Percentiles rank a stretch among this genome's conserved stretches.
These are phyloP conservation scores for Epinephelus coioides DNA, from an alignment of 2,797 vertebrate species.

Conservation along the genomic window DNA sequence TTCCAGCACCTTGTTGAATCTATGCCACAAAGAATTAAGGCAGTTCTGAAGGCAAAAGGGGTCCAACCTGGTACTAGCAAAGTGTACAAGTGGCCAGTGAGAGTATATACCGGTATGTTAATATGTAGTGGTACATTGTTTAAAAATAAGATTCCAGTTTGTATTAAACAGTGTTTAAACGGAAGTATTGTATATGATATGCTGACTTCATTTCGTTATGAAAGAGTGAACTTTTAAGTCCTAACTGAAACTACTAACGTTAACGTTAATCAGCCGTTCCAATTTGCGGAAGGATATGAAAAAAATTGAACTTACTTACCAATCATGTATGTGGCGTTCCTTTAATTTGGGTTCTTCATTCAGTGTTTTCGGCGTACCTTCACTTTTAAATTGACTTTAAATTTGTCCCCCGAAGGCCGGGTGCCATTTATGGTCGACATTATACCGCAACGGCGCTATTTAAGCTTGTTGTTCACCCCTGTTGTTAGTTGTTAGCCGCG, in stretches of 20 bases:
- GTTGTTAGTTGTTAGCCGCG: neutral
- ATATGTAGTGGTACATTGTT: neutral
- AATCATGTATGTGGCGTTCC: too few relatives aligned
- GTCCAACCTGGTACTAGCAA: too few relatives aligned
- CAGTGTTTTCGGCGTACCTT: neutral
- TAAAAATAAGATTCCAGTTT: neutral
- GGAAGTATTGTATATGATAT: neutral
- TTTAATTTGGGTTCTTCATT: neutral
- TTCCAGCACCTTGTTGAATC: too few relatives aligned
- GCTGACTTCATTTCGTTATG: neutral
- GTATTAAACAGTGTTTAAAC: neutral
- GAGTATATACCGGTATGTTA: neutral
- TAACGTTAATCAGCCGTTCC: too few relatives aligned
- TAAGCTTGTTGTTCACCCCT: too few relatives aligned
- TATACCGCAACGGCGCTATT: too few relatives aligned
- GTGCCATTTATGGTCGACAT: neutral
- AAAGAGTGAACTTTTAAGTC: neutral
- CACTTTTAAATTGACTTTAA: neutral
- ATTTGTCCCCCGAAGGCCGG: too few relatives aligned
- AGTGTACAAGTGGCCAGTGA: too few relatives aligned
- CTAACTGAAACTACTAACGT: too few relatives aligned
- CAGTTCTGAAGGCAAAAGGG: too few relatives aligned
- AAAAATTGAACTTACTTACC: neutral
- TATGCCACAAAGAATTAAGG: too few relatives aligned
- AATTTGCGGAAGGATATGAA: neutral